Conservation (phyloP, 1,140 invertebrate genomes). For the Dendrolimus punctatus region DNA sequence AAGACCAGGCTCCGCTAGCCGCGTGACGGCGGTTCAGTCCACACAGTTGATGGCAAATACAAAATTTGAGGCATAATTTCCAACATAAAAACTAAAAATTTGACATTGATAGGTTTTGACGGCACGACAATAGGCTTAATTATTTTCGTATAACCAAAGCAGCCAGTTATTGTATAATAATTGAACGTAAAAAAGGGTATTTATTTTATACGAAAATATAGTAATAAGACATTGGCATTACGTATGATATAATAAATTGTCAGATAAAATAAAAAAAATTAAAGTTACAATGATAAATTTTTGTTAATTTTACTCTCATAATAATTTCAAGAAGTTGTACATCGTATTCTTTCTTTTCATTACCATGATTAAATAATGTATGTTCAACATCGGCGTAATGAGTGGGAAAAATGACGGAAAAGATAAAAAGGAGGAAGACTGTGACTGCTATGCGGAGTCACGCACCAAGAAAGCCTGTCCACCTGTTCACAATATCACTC, state of each 20-base stretch:
- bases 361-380: constrained; percentile 13
- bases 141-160: no score
- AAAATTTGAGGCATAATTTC: constrained; percentile 41
- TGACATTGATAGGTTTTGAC: constrained; percentile 34
- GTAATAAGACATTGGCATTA: no score
- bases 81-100: constrained; percentile 48
- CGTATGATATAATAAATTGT: no score
- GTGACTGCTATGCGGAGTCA: constrained; percentile 31
- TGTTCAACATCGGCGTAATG: constrained; percentile 25
- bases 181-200: no score
- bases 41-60: constrained; percentile 6
- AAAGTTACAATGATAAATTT: constrained; percentile 7
- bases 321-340: constrained; percentile 13
- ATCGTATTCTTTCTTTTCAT: constrained; percentile 9
- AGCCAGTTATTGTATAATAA: no score
- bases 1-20: background rate
- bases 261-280: no score
- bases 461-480: constrained; percentile 32
- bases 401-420: constrained; percentile 28
- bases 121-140: background rate
- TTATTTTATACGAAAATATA: no score
- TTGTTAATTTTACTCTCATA: constrained; percentile 3
- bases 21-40: no score
- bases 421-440: constrained; percentile 32
- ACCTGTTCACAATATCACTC: constrained; percentile 44